phyloP scores from a whole-genome alignment of 1,140 invertebrate genomes.

The Laupala kohalensis region DNA sequence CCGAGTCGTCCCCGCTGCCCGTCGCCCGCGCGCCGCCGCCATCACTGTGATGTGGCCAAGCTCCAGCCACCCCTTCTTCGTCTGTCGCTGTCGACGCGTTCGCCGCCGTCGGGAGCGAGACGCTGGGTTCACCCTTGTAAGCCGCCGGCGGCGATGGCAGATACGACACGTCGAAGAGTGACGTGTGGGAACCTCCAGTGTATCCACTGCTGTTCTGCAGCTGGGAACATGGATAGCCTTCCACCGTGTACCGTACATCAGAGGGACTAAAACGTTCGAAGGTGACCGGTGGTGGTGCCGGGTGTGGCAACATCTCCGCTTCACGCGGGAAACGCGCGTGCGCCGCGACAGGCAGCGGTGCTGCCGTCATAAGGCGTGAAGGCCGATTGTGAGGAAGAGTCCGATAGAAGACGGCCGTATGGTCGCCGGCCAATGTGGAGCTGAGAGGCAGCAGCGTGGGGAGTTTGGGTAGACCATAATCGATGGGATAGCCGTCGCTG shows the following conservation, averaged over 20 bases:
- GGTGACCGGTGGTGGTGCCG: slow-evolving; percentile 25
- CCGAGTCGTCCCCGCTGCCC: too few relatives aligned
- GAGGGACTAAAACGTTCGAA: slow-evolving; percentile 39
- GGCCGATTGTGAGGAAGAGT: slow-evolving; percentile 54
- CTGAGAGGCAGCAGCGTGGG: slow-evolving; percentile 33
- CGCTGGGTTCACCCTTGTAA: slow-evolving; percentile 15
- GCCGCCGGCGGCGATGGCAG: slow-evolving; percentile 50
- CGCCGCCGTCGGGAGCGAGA: background rate
- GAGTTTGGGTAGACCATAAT: slow-evolving; percentile 63
- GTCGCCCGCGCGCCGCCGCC: too few relatives aligned
- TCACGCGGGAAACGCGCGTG: slow-evolving; percentile 41
- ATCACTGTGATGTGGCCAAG: too few relatives aligned
- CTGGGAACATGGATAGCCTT: slow-evolving; percentile 51
- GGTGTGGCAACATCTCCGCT: slow-evolving; percentile 47
- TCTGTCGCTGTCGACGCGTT: background rate
- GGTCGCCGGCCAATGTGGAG: slow-evolving; percentile 27
- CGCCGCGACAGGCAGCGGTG: slow-evolving; percentile 19
- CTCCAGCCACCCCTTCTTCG: too few relatives aligned
- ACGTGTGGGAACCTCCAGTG: slow-evolving; percentile 23
- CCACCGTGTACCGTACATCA: slow-evolving; percentile 60
- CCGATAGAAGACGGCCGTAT: slow-evolving; percentile 39
- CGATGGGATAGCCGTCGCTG: slow-evolving; percentile 59
- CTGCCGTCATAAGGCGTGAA: slow-evolving; percentile 35
- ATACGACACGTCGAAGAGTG: slow-evolving; percentile 40
- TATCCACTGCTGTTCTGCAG: slow-evolving; percentile 22